These are phyloP conservation scores for Lepidurus arcticus DNA, from an alignment of 1,140 invertebrate genomes.

Conservation along the genomic window DNA sequence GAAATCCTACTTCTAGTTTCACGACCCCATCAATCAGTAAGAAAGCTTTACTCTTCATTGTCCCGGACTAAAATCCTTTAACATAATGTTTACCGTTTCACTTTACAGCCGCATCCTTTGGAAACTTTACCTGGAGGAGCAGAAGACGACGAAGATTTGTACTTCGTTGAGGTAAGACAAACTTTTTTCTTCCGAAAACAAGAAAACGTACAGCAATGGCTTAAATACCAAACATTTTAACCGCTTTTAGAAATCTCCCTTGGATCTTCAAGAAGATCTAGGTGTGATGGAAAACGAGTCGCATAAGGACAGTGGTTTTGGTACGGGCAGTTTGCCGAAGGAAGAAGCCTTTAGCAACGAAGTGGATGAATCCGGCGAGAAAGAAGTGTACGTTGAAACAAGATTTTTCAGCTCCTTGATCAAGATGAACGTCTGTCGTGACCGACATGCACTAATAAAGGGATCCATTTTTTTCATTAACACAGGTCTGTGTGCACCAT, in stretches of 20 bases:
- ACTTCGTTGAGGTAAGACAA: background rate
- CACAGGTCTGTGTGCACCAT: no score
- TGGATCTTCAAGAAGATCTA: slow-evolving; percentile 23
- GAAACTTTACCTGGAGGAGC: slow-evolving; percentile 37
- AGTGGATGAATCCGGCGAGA: slow-evolving; percentile 24
- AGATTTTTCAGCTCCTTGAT: no score
- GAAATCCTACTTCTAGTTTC: slow-evolving; percentile 48
- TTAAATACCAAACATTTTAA: no score
- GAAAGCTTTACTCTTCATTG: slow-evolving; percentile 33
- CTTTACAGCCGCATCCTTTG: slow-evolving; percentile 38
- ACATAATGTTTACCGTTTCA: slow-evolving; percentile 36
- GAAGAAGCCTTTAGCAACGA: slow-evolving; percentile 13
- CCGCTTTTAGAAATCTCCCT: background rate
- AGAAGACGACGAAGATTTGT: background rate
- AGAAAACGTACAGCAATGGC: background rate
- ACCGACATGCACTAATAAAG: no score
- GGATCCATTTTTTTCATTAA: no score
- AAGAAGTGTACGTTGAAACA: slow-evolving; percentile 15
- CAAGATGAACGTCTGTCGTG: no score
- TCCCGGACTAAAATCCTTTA: no score
- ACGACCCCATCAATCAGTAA: slow-evolving; percentile 42
- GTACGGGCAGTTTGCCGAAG: slow-evolving; percentile 36
- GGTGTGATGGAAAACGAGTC: slow-evolving; percentile 29
- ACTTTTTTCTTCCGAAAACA: background rate
- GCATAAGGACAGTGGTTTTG: slow-evolving; percentile 33